Evolutionary conservation across 2,888 invertebrate species (phyloP).

Genomic region (Conistra vaccinii): DNA sequence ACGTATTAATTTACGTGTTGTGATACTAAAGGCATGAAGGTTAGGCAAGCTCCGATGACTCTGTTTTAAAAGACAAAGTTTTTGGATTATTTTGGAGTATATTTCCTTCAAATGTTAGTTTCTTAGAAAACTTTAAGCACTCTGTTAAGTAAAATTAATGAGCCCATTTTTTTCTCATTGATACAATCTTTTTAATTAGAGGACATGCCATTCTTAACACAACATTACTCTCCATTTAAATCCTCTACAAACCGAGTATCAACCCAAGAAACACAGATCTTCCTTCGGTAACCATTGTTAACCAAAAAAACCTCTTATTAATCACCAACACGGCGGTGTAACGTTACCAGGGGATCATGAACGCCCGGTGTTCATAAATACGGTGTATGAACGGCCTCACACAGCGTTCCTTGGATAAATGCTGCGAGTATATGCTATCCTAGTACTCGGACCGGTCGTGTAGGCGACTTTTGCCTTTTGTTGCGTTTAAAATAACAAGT

Average conservation of each 20-base stretch:
- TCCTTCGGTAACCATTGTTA: slow-evolving; percentile 57
- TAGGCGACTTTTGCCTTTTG: slow-evolving; percentile 79
- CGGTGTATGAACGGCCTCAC: slow-evolving; percentile 87
- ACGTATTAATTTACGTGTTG: slow-evolving; percentile 85
- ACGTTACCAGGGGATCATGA: slow-evolving; percentile 84
- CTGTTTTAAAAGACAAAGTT: slow-evolving; percentile 11
- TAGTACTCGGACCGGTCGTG: slow-evolving; percentile 79
- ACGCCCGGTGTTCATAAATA: slow-evolving; percentile 86
- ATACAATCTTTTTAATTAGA: slow-evolving; percentile 60
- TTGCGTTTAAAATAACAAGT: slow-evolving; percentile 68
- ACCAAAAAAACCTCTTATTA: slow-evolving; percentile 77
- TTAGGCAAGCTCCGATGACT: slow-evolving; percentile 27
- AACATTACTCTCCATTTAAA: slow-evolving; percentile 39
- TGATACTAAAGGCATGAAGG: slow-evolving; percentile 74
- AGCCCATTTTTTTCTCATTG: slow-evolving; percentile 44
- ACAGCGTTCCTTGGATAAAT: slow-evolving; percentile 85
- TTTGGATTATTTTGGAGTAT: background rate
- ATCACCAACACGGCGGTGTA: slow-evolving; percentile 81
- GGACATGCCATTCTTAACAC: slow-evolving; percentile 43
- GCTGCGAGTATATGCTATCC: slow-evolving; percentile 70
- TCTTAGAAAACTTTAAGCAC: slow-evolving; percentile 37
- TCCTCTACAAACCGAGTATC: slow-evolving; percentile 30
- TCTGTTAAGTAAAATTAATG: slow-evolving; percentile 51
- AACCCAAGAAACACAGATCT: slow-evolving; percentile 47
- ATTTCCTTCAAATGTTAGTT: background rate